Evolutionary conservation across 2,113 vertebrate genomes (phyloP).

Genomic region (Crotalus helleri): DNA sequence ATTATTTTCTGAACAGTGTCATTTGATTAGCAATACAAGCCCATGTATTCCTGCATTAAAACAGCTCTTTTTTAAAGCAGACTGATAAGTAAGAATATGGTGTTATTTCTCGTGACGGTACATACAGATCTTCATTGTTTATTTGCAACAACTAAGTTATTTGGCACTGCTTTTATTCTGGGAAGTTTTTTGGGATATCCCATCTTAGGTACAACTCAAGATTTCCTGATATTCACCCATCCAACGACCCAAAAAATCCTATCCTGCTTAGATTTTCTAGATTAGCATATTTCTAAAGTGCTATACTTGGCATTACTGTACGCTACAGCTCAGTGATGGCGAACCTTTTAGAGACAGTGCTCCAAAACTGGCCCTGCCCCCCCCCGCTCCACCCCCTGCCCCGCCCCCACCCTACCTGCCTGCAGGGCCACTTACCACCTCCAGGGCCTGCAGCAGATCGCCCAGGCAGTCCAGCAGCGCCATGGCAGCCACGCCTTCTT

Average conservation of each 20-base stretch:
- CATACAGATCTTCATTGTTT: neutral
- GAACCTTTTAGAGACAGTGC: too few relatives aligned
- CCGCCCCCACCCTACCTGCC: too few relatives aligned
- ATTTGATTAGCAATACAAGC: neutral
- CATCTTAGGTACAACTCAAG: neutral
- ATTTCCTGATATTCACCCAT: neutral
- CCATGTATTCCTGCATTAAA: neutral
- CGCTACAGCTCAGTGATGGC: neutral
- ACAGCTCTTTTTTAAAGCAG: neutral
- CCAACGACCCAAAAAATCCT: neutral
- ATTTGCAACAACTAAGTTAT: neutral
- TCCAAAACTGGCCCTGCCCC: too few relatives aligned
- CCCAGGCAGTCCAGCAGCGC: too few relatives aligned
- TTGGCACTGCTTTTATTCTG: neutral
- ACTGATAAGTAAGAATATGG: neutral
- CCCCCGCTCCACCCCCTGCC: too few relatives aligned
- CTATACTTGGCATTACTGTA: neutral
- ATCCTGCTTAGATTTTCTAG: neutral
- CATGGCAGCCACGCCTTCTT: too few relatives aligned
- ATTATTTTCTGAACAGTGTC: neutral
- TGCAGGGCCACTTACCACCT: too few relatives aligned
- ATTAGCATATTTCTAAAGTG: neutral
- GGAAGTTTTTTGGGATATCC: neutral
- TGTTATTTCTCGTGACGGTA: neutral
- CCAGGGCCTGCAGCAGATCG: too few relatives aligned